phyloP scores from a whole-genome alignment of 2,113 vertebrate genomes.

The Emydura subglobosa region DNA sequence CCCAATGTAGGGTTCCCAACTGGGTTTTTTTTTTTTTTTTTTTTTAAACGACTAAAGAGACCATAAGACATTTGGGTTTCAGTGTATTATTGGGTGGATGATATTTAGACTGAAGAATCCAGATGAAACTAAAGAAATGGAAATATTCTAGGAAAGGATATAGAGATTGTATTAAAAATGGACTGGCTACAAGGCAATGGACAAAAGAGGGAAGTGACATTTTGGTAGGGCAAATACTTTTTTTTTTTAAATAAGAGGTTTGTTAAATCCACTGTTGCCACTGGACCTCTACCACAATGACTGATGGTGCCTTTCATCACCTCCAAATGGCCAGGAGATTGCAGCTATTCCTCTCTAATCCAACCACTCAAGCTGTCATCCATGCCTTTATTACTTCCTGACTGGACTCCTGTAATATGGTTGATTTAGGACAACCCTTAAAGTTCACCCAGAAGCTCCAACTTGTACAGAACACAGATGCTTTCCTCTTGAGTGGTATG shows the following conservation, averaged over 20 bases:
- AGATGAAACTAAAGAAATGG: neutral
- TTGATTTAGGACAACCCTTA: neutral
- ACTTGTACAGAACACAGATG: neutral
- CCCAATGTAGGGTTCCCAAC: neutral
- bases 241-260: neutral
- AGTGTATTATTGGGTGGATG: neutral
- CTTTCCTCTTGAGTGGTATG: neutral
- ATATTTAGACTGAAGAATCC: neutral
- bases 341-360: neutral
- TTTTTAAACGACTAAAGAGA: neutral
- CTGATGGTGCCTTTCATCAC: rapidly evolving
- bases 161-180: neutral
- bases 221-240: neutral
- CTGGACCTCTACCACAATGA: neutral
- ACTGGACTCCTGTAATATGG: neutral
- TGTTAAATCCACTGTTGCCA: neutral
- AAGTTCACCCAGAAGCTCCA: neutral
- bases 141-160: neutral
- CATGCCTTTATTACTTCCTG: neutral
- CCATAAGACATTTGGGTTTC: neutral
- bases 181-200: neutral
- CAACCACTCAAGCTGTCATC: neutral
- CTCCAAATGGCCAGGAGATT: neutral
- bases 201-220: neutral
- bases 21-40: neutral